These are phyloP conservation scores for Eumeta japonica DNA, from an alignment of 1,140 invertebrate species.

Conservation along the genomic window DNA sequence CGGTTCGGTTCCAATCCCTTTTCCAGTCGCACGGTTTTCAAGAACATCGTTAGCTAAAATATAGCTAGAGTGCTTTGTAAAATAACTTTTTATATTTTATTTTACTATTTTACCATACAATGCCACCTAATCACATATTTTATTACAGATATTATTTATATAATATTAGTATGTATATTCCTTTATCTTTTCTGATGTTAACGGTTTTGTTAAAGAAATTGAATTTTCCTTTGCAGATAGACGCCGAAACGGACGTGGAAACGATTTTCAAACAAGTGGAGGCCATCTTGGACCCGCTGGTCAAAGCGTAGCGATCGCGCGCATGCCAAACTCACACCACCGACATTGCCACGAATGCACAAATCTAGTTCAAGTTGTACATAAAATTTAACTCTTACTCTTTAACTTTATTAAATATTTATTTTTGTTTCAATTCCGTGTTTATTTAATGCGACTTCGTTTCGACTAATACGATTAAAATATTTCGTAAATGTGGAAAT, in stretches of 20 bases:
- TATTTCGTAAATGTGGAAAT: too few relatives aligned
- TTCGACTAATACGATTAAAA: too few relatives aligned
- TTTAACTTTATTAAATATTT: too few relatives aligned
- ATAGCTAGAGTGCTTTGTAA: not conserved
- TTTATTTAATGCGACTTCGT: too few relatives aligned
- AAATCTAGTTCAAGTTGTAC: too few relatives aligned
- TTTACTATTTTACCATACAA: constrained; percentile 1
- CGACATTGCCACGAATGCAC: too few relatives aligned
- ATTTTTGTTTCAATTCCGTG: too few relatives aligned
- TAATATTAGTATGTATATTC: not conserved
- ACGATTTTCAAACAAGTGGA: constrained; percentile 74
- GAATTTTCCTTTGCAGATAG: constrained; percentile 63
- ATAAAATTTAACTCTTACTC: too few relatives aligned
- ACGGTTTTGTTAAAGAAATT: not conserved
- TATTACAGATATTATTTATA: not conserved
- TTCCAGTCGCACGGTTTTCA: too few relatives aligned
- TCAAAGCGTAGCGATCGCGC: constrained; percentile 7
- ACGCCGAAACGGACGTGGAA: constrained; percentile 73
- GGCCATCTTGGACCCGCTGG: constrained; percentile 36
- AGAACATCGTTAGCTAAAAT: too few relatives aligned
- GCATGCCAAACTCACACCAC: constrained; percentile 11
- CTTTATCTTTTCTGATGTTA: too few relatives aligned
- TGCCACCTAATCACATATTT: not conserved
- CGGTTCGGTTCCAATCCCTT: too few relatives aligned
- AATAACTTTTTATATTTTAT: not conserved